phyloP scores from a whole-genome alignment of 2,113 vertebrate species.

The Anolis carolinensis region DNA sequence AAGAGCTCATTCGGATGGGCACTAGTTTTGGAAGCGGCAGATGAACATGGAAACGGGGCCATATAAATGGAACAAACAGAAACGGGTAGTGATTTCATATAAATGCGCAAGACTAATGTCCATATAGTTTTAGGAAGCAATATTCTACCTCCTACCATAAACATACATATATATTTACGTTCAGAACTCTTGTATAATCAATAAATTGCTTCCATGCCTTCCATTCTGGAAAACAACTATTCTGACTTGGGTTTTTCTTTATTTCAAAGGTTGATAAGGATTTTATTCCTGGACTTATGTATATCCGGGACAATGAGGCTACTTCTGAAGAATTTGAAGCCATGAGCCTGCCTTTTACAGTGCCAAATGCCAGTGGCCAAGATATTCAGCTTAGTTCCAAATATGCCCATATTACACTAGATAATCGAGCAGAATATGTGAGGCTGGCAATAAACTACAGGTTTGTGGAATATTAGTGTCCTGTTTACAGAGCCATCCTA shows the following conservation, averaged over 20 bases:
- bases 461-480: conserved; percentile 67
- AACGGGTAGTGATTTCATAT: too few species aligned
- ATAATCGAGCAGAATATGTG: conserved; percentile 94
- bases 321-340: conserved; percentile 96
- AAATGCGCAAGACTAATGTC: too few species aligned
- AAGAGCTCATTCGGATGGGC: too few species aligned
- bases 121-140: neutral
- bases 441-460: conserved; percentile 96
- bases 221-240: neutral
- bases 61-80: too few species aligned
- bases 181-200: neutral
- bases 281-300: conserved; percentile 98
- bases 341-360: conserved; percentile 96
- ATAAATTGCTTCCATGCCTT: neutral
- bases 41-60: too few species aligned
- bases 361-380: conserved; percentile 95
- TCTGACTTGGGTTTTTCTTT: neutral
- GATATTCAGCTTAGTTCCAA: conserved; percentile 98
- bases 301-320: conserved; percentile 96
- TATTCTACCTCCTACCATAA: neutral
- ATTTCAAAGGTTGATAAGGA: conserved; percentile 93
- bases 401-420: conserved; percentile 92
- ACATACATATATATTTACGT: neutral
- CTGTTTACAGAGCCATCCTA: neutral
- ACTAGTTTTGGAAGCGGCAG: too few species aligned